These are phyloP conservation scores for Epizoanthus stellaris DNA, from an alignment of 92 coral and sea anemone genomes.

Conservation along the genomic window DNA sequence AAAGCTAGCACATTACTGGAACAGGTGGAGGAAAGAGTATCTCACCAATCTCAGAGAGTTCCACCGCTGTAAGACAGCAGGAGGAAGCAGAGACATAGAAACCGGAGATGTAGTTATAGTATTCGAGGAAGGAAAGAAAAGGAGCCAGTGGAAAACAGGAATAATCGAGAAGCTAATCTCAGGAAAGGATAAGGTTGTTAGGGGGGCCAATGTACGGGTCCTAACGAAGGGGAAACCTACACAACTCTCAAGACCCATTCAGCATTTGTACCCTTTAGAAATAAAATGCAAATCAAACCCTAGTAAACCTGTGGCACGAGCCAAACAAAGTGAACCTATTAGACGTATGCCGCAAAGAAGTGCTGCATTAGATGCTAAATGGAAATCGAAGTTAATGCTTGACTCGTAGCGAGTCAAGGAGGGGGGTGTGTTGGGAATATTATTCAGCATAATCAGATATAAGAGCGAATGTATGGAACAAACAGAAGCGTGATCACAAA, in stretches of 20 bases:
- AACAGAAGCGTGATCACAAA: no score
- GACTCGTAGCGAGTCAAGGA: no score
- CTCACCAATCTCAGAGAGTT: not conserved
- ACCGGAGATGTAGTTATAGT: not conserved
- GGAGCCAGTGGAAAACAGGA: not conserved
- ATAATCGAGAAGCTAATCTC: not conserved
- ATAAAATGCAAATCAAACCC: no score
- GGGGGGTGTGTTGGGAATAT: no score
- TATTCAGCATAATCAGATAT: no score
- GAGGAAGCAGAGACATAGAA: not conserved
- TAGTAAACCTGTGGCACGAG: no score
- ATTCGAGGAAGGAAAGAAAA: not conserved
- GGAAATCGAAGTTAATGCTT: no score
- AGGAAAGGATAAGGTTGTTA: no score
- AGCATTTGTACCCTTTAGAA: conserved; percentile 12
- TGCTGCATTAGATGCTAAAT: no score
- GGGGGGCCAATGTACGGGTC: not conserved
- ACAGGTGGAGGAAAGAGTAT: not conserved
- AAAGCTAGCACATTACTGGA: not conserved
- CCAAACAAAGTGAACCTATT: no score
- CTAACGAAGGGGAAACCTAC: not conserved
- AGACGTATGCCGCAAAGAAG: no score
- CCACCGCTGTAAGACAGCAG: not conserved
- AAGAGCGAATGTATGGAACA: no score
- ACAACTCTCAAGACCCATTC: not conserved